These are phyloP conservation scores for Ceratitis capitata DNA, from an alignment of 1,140 invertebrate species.

Conservation along the genomic window DNA sequence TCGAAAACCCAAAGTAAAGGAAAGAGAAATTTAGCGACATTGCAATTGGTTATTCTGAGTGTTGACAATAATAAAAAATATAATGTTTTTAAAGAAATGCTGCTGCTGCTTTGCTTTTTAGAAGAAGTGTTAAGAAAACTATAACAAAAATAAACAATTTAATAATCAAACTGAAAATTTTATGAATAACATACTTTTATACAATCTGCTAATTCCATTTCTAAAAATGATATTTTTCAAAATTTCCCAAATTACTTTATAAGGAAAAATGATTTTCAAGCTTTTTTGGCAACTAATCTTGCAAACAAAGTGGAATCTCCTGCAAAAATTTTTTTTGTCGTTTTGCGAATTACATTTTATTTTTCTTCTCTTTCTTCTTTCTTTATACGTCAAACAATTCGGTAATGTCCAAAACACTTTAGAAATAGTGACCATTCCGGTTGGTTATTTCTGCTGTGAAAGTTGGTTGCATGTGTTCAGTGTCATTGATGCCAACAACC, in stretches of 20 bases:
- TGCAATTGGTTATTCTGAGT: neutral
- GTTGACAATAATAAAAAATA: neutral
- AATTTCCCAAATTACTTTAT: no score
- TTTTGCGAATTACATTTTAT: neutral
- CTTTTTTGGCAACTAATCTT: neutral
- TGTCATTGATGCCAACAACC: conserved; percentile 33
- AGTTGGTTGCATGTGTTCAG: conserved; percentile 32
- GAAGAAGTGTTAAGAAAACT: neutral
- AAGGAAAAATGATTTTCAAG: no score
- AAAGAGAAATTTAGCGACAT: neutral
- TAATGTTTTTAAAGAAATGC: neutral
- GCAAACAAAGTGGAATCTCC: neutral
- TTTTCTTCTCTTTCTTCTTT: neutral
- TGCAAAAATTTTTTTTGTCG: neutral
- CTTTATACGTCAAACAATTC: neutral
- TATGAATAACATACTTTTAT: neutral
- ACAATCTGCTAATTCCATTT: neutral
- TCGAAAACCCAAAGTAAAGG: neutral
- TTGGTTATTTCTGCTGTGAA: conserved; percentile 13
- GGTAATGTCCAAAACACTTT: neutral
- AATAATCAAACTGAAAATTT: neutral
- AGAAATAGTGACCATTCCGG: conserved; percentile 30
- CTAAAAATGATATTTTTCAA: neutral
- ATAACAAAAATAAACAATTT: neutral
- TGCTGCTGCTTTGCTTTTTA: no score